Evolutionary conservation across 1,140 invertebrate genomes (phyloP).

Genomic region (Pseudobourletiella spinata): DNA sequence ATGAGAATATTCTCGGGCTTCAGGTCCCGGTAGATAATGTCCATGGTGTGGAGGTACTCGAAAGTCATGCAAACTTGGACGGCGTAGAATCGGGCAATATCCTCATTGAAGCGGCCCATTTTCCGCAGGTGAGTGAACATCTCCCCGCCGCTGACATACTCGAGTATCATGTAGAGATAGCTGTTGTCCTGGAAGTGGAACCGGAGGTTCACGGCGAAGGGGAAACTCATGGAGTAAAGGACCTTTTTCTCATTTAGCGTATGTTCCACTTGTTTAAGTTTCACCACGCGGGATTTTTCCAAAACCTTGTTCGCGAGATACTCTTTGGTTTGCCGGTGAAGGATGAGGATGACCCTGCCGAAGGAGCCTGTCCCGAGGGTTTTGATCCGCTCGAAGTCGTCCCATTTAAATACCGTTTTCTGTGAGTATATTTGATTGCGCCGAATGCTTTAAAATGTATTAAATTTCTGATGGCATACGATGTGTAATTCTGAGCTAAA

Average conservation of each 20-base stretch:
- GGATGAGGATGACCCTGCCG: conserved; percentile 72
- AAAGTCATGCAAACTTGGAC: conserved; percentile 83
- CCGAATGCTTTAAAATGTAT: too few relatives aligned
- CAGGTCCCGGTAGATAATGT: conserved; percentile 84
- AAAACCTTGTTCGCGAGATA: conserved; percentile 87
- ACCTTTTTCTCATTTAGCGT: conserved; percentile 79
- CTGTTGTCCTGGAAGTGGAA: conserved; percentile 78
- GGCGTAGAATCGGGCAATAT: conserved; percentile 77
- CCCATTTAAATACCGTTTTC: too few relatives aligned
- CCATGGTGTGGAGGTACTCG: conserved; percentile 87
- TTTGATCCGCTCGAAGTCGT: conserved; percentile 60
- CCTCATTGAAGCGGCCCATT: conserved; percentile 65
- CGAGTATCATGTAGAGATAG: conserved; percentile 70
- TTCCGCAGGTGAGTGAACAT: conserved; percentile 68
- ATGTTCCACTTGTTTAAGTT: conserved; percentile 75
- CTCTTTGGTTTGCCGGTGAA: conserved; percentile 45
- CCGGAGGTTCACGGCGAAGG: conserved; percentile 72
- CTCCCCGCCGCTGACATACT: conserved; percentile 59
- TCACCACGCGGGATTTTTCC: conserved; percentile 76
- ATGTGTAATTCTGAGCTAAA: too few relatives aligned
- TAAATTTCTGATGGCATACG: too few relatives aligned
- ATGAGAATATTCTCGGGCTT: conserved; percentile 96
- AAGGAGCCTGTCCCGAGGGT: conserved; percentile 85
- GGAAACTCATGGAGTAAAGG: conserved; percentile 65
- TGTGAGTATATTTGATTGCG: too few relatives aligned